phyloP scores from a whole-genome alignment of 2,797 vertebrate species.

The Sebastes vulpes region DNA sequence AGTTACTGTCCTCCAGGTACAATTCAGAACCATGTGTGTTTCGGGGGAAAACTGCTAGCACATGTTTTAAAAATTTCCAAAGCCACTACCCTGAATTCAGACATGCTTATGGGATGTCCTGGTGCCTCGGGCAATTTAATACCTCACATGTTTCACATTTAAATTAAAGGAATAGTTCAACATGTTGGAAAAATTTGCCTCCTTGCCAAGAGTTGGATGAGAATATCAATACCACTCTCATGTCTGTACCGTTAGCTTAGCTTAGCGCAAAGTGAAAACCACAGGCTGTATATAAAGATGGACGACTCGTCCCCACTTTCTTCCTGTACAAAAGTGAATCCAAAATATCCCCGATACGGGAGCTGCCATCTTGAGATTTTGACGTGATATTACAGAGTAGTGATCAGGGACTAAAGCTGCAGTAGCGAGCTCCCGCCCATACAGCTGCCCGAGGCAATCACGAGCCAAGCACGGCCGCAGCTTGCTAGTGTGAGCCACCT shows the following conservation, averaged over 20 bases:
- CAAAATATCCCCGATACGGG: too few species aligned
- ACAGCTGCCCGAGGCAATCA: too few species aligned
- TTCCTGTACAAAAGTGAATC: too few species aligned
- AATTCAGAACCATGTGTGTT: conserved; percentile 23
- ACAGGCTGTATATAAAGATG: neutral
- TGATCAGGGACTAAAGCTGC: too few species aligned
- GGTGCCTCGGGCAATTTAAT: conserved; percentile 16
- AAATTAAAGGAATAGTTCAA: conserved; percentile 4
- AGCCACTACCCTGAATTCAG: conserved; percentile 35
- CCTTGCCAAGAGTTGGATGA: neutral
- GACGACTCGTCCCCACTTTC: too few species aligned
- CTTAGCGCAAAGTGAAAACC: neutral
- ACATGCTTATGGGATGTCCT: conserved; percentile 30
- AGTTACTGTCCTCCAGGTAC: conserved; percentile 37
- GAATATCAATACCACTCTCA: neutral
- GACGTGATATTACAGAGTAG: too few species aligned
- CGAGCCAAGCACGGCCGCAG: too few species aligned
- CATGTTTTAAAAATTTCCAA: conserved; percentile 42
- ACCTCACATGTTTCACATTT: conserved; percentile 19
- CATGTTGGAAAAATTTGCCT: neutral
- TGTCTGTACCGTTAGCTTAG: neutral
- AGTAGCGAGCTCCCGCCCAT: too few species aligned
- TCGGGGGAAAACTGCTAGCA: conserved; percentile 3
- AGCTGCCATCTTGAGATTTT: too few species aligned
- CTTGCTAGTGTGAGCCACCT: too few species aligned